These are phyloP conservation scores for Ferrisia virgata DNA, from an alignment of 2,888 invertebrate genomes.

Conservation along the genomic window DNA sequence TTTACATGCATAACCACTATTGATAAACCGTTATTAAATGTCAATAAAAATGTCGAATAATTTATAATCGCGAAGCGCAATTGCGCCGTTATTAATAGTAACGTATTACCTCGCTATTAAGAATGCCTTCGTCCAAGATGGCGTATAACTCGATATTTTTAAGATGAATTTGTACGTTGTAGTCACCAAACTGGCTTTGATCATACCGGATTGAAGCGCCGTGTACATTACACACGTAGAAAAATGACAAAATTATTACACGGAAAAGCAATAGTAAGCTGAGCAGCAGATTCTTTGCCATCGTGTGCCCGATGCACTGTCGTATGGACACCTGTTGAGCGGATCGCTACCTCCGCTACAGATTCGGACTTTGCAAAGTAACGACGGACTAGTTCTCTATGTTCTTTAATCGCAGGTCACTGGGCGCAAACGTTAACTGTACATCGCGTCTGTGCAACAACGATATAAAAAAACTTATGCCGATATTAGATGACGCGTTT, in stretches of 20 bases:
- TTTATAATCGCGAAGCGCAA: constrained; percentile 33
- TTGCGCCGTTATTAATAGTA: constrained; percentile 41
- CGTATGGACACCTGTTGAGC: constrained; percentile 39
- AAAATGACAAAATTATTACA: constrained; percentile 38
- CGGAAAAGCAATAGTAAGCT: constrained; percentile 38
- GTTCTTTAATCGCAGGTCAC: constrained; percentile 38
- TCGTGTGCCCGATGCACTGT: constrained; percentile 33
- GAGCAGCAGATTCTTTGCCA: constrained; percentile 37
- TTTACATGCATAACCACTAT: constrained; percentile 27
- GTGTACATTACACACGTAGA: constrained; percentile 35
- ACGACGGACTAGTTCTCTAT: constrained; percentile 38
- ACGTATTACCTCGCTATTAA: constrained; percentile 40
- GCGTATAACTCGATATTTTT: constrained; percentile 75
- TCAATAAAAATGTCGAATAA: constrained; percentile 31
- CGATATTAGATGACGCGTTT: constrained; percentile 37
- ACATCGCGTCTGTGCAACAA: constrained; percentile 26
- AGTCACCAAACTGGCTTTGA: constrained; percentile 73
- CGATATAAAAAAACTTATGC: constrained; percentile 33
- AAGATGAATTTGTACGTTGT: constrained; percentile 74
- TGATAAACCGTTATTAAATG: constrained; percentile 36
- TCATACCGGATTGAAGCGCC: constrained; percentile 56
- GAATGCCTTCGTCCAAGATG: constrained; percentile 57
- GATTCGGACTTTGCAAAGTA: constrained; percentile 43
- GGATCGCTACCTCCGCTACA: constrained; percentile 37
- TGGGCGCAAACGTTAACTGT: constrained; percentile 43